Base-by-base conservation (phyloP, 2,113 vertebrate genomes). In the Apteryx mantelli region DNA sequence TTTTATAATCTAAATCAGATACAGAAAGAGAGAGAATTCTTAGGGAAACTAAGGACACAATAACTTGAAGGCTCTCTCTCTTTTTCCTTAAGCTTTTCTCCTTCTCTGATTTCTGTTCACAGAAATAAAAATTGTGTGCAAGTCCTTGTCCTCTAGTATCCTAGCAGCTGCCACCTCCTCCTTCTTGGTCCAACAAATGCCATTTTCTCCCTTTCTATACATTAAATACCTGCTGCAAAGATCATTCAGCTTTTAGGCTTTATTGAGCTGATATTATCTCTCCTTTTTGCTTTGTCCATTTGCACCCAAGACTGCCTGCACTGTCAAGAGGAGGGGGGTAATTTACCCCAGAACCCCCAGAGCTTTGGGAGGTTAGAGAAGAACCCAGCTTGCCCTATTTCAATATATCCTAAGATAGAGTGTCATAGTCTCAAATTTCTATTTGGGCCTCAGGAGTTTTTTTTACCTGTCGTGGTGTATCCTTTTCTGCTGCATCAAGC, bases 1-100 rank as follows among this genome's bases (percentile, higher is more conserved):
- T 60, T 76, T 93, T 69, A 86, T 91, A 93, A 92, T 92, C 80
- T 94, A 83, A 91, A 88, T 95, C 93, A 86, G 65, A 89, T 64
- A 84, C 21, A 76, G 55, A 65, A 85, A 53, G 22, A 93, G 18
- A 68, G 92, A 91, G 88, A 81, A 73, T 10, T 91, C 63, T 91
- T 50, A 60, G 87, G 81, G 87, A 95, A 94, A 68, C 75, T 92
- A 87, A 92, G 66, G 91, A 77, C 77, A 74, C 32, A 19, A 66
- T 86, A 91, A 88, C 79, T 91, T 69, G 79, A 88, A 95, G 83
- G 55, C 68, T 93, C 32, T 9, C 68, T 88, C 32, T 87, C 53
- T 79, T 87, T 91, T 40, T 78, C 82, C 88, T 91, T 77, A 93
- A 95, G 82, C 64, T 65, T 24, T 96, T 95, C 75, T 89, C 53